A percentile compares a stretch with the other conserved stretches of the same genome.
These are phyloP conservation scores for Drosophila fulvimacula DNA, from an alignment of 2,888 invertebrate species.

Conservation along the genomic window DNA sequence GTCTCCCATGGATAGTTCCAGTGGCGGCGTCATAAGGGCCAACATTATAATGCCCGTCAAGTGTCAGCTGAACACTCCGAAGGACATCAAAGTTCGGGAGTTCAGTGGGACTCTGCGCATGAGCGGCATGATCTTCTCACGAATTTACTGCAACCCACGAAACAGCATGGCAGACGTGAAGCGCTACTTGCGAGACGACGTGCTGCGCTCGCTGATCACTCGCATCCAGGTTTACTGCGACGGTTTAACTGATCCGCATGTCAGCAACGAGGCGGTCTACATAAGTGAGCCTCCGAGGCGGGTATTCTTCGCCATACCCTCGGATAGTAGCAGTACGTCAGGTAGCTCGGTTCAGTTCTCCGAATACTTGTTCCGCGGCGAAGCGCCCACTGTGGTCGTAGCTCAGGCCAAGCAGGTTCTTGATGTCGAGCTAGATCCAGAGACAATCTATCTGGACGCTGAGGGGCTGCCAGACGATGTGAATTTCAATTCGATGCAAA, in stretches of 20 bases:
- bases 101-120: conserved; percentile 82
- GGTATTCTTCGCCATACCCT: conserved; percentile 90
- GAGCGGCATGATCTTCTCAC: conserved; percentile 83
- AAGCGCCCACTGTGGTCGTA: conserved; percentile 92
- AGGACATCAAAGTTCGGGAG: conserved; percentile 73
- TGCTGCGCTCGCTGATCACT: conserved; percentile 93
- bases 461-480: conserved; percentile 93
- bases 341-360: conserved; percentile 88
- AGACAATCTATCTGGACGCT: conserved; percentile 89
- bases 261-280: conserved; percentile 84
- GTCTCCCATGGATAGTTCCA: conserved; percentile 18
- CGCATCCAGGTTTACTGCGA: conserved; percentile 97
- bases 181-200: conserved; percentile 91
- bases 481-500: conserved; percentile 44
- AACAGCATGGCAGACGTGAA: conserved; percentile 90
- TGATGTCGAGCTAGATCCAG: conserved; percentile 90
- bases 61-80: conserved; percentile 83
- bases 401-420: conserved; percentile 92
- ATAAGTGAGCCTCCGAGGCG: conserved; percentile 96
- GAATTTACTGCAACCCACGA: conserved; percentile 92
- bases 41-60: conserved; percentile 90
- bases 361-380: conserved; percentile 96
- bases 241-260: conserved; percentile 88
- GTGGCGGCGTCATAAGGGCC: conserved; percentile 85
- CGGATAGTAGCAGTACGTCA: conserved; percentile 68